These are phyloP conservation scores for Botia almorhae DNA, from an alignment of 2,797 vertebrate species.

Conservation along the genomic window DNA sequence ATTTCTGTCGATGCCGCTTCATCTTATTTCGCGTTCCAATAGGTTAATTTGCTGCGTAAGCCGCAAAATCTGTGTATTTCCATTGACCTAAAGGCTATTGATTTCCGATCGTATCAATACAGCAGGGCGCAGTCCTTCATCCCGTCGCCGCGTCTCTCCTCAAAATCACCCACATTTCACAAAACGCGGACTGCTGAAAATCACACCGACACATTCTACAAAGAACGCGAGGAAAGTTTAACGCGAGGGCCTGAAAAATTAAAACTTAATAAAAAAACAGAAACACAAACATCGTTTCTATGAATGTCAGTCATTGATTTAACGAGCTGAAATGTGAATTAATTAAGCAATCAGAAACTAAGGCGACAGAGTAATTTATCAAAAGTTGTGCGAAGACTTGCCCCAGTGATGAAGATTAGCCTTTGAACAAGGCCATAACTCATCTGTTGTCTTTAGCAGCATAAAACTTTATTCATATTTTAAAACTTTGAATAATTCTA, in stretches of 20 bases:
- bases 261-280: background rate
- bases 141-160: slow-evolving; percentile 4
- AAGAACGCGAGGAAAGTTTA: background rate
- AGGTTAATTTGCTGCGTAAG: slow-evolving; percentile 36
- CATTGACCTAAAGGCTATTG: slow-evolving; percentile 61
- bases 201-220: background rate
- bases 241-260: background rate
- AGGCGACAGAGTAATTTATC: background rate
- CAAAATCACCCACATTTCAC: background rate
- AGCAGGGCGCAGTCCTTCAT: slow-evolving; percentile 34
- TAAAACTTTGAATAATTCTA: background rate
- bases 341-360: background rate
- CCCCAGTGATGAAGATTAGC: background rate
- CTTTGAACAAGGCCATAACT: background rate
- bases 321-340: background rate
- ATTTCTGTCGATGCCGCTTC: slow-evolving; percentile 21
- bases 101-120: slow-evolving; percentile 65
- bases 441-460: background rate
- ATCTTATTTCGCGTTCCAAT: slow-evolving; percentile 45
- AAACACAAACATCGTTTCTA: background rate
- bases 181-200: background rate
- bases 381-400: background rate
- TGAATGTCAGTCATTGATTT: no score
- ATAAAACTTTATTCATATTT: background rate
- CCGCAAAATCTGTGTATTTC: slow-evolving; percentile 52